Evolutionary conservation across 2,888 invertebrate species (phyloP), one percentile per base, ranked within the genome.

Genomic region (Drosophila atroscutellata): DNA sequence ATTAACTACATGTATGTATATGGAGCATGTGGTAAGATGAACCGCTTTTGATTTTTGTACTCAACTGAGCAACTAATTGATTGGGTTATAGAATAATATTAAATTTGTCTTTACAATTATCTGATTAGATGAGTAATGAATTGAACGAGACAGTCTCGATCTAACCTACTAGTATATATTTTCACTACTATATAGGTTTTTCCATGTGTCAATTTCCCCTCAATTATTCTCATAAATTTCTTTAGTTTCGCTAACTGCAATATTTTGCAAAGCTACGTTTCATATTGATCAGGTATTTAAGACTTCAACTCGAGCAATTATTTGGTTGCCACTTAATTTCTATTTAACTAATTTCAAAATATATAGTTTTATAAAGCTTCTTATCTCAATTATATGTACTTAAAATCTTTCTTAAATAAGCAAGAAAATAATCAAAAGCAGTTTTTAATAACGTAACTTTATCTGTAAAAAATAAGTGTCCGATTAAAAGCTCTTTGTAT

Each of bases 1-100:
- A 76, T 69, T 70, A 81, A 66, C 65, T 75, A 65, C 52, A 62
- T n/a, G 15, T 4, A 62, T n/a, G 15, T 4, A 70, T 59, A 55
- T 39, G 52, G 28, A 39, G 60, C 51, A 74, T 74, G 8, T 6
- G 11, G 20, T 20, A 30, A 15, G 30, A 20, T 6, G 15, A 42
- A 15, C 15, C 13, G 34, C 7, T 32, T 13, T 26, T 20, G 45
- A 28, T 26, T 54, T 9, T 32, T 34, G 18, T 18, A 32, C 13
- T 26, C 2, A 36, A 54, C 24, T 18, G 8, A 5, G 11, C 36
- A n/a, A 7, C 32, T 18, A 32, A 28, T 2, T 6, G 9, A 36
- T 36, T 18, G 2, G 3, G 26, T 4, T 13, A 8, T n/a, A 13
- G 8, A 15, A 49, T 49, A 26, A 18, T 9, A 9, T 9, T 26